phyloP scores from a whole-genome alignment of 2,888 invertebrate genomes.

The Netelia inedita region DNA sequence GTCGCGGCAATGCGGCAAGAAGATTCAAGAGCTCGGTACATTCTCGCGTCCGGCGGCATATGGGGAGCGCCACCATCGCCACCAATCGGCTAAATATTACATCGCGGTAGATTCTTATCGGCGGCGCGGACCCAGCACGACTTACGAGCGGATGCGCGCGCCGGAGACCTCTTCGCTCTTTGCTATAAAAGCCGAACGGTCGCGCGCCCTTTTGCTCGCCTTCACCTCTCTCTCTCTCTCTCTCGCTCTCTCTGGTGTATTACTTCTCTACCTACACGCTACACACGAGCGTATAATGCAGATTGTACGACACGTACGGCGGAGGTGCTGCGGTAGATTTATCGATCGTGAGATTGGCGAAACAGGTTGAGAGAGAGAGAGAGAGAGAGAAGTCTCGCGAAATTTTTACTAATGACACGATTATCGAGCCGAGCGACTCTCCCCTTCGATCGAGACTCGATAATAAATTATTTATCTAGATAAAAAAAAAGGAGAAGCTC shows the following conservation, averaged over 20 bases:
- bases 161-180: constrained; percentile 12
- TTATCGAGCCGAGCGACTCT: too few relatives aligned
- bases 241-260: too few relatives aligned
- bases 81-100: constrained; percentile 78
- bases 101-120: constrained; percentile 78
- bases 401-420: too few relatives aligned
- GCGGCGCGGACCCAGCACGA: constrained; percentile 65
- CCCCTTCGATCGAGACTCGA: too few relatives aligned
- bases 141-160: constrained; percentile 70
- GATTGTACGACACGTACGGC: too few relatives aligned
- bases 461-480: too few relatives aligned
- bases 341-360: too few relatives aligned
- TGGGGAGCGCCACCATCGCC: constrained; percentile 74
- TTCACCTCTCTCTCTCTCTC: constrained; percentile 42
- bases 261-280: neutral
- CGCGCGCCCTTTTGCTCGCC: constrained; percentile 41
- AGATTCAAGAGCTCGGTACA: constrained; percentile 54
- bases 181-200: constrained; percentile 49
- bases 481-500: too few relatives aligned
- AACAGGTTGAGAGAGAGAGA: too few relatives aligned
- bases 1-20: neutral
- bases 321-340: too few relatives aligned
- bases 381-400: too few relatives aligned
- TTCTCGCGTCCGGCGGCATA: constrained; percentile 75
- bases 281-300: neutral